Evolutionary conservation across 2,113 vertebrate genomes (phyloP).

Genomic region (Helogale parvula): DNA sequence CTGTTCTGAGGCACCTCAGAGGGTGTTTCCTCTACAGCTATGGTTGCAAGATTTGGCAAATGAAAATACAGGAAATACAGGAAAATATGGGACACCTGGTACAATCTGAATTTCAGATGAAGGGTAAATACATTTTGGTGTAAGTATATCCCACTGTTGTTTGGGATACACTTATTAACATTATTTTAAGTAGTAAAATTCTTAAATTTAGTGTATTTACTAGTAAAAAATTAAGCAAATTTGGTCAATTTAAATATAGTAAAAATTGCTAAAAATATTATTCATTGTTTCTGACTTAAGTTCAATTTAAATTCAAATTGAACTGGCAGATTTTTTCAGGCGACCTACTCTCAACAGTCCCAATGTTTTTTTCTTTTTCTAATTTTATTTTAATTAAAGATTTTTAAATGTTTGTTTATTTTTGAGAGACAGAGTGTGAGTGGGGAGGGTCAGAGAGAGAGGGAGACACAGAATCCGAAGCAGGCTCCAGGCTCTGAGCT

Average conservation of each 20-base stretch:
- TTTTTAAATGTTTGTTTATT: too few relatives aligned
- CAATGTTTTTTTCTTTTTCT: too few relatives aligned
- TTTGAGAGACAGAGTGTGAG: too few relatives aligned
- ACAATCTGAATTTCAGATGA: background rate
- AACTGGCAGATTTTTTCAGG: background rate
- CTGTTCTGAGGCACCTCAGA: background rate
- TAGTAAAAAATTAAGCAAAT: background rate
- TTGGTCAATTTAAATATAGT: background rate
- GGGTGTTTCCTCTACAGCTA: background rate
- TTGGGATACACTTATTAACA: background rate
- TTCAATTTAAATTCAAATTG: background rate
- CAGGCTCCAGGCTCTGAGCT: too few relatives aligned
- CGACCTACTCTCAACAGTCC: background rate
- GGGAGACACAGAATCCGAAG: too few relatives aligned
- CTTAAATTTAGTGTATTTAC: background rate
- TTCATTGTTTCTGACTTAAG: background rate
- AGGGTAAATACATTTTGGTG: background rate
- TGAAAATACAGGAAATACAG: background rate
- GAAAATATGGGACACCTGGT: background rate
- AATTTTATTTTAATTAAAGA: too few relatives aligned
- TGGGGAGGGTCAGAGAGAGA: too few relatives aligned
- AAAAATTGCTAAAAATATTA: background rate
- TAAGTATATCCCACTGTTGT: background rate
- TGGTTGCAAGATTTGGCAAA: background rate
- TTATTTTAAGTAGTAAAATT: background rate